These are phyloP conservation scores for Papilio xuthus DNA, from an alignment of 1,140 invertebrate genomes.

Conservation along the genomic window DNA sequence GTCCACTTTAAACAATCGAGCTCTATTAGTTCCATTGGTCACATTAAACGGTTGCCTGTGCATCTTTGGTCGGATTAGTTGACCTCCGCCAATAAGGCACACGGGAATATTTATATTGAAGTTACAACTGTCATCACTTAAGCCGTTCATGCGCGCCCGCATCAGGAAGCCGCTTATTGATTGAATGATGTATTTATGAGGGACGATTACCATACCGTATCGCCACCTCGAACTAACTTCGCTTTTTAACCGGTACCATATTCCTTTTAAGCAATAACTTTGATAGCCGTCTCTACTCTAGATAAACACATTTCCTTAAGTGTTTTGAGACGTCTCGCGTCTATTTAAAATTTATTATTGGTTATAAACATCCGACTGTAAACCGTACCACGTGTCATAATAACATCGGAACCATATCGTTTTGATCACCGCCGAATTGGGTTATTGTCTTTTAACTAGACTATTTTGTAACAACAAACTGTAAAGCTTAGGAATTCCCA, in stretches of 20 bases:
- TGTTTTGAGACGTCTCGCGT: slow-evolving; percentile 51
- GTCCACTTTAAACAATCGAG: slow-evolving; percentile 63
- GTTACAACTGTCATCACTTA: slow-evolving; percentile 75
- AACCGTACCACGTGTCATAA: slow-evolving; percentile 52
- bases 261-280: slow-evolving; percentile 36
- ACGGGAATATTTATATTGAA: slow-evolving; percentile 71
- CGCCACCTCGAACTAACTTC: slow-evolving; percentile 50
- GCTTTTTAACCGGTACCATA: slow-evolving; percentile 42
- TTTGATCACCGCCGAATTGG: slow-evolving; percentile 39
- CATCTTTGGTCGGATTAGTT: slow-evolving; percentile 71
- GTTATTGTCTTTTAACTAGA: slow-evolving; percentile 48
- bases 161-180: slow-evolving; percentile 77
- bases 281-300: slow-evolving; percentile 39
- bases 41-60: slow-evolving; percentile 60
- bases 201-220: slow-evolving; percentile 38
- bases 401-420: slow-evolving; percentile 44
- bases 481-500: slow-evolving; percentile 64
- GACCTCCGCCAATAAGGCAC: slow-evolving; percentile 67
- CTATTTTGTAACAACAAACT: slow-evolving; percentile 55
- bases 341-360: slow-evolving; percentile 64
- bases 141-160: slow-evolving; percentile 69
- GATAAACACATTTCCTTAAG: slow-evolving; percentile 16
- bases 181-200: slow-evolving; percentile 61
- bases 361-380: slow-evolving; percentile 56
- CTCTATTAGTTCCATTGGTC: slow-evolving; percentile 73